Percentiles rank a stretch among this genome's conserved stretches.
Conservation (phyloP, 2,797 vertebrate species). For the Sebastes itinus region DNA sequence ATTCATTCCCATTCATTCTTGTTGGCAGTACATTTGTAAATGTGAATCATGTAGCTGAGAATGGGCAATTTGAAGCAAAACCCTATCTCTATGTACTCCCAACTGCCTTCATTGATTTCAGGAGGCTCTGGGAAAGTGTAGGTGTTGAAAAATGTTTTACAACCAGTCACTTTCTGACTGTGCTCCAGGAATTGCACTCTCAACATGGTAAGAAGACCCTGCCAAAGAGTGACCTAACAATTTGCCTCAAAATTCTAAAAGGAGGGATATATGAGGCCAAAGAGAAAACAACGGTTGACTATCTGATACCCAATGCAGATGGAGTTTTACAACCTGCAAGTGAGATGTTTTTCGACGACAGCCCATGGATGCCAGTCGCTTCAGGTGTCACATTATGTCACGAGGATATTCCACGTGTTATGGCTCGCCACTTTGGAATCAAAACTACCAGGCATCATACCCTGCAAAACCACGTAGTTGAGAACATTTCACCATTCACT, state of each 20-base stretch:
- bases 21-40: slow-evolving; percentile 79
- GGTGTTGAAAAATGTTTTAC: slow-evolving; percentile 75
- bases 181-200: slow-evolving; percentile 72
- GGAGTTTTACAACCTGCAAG: slow-evolving; percentile 73
- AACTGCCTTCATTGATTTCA: slow-evolving; percentile 66
- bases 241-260: slow-evolving; percentile 70
- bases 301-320: slow-evolving; percentile 81
- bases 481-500: slow-evolving; percentile 57
- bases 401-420: slow-evolving; percentile 69
- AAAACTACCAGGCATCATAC: slow-evolving; percentile 80
- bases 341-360: slow-evolving; percentile 84
- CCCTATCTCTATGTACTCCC: slow-evolving; percentile 87
- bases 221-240: slow-evolving; percentile 59
- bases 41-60: slow-evolving; percentile 74
- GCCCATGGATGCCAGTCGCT: slow-evolving; percentile 80
- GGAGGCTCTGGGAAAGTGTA: slow-evolving; percentile 82
- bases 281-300: slow-evolving; percentile 35
- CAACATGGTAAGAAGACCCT: slow-evolving; percentile 65
- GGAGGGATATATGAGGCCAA: slow-evolving; percentile 62
- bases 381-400: slow-evolving; percentile 79
- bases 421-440: slow-evolving; percentile 78
- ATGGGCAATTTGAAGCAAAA: slow-evolving; percentile 76
- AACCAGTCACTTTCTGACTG: slow-evolving; percentile 68
- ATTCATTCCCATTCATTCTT: slow-evolving; percentile 82
- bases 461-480: slow-evolving; percentile 58